These are phyloP conservation scores for Bombyx mori DNA, from an alignment of 1,140 invertebrate species.

Conservation along the genomic window DNA sequence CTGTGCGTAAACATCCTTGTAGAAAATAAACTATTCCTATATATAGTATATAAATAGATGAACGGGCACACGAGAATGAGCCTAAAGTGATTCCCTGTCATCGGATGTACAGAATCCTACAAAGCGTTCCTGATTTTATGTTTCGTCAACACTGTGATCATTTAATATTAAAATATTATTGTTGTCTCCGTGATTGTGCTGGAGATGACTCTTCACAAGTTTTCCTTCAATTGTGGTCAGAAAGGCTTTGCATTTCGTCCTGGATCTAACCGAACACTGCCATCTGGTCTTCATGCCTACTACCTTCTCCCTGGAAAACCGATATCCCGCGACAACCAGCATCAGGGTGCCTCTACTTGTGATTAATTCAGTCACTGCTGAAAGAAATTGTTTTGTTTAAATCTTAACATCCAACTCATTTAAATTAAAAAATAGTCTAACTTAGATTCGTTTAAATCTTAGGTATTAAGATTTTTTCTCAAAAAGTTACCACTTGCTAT, in stretches of 20 bases:
- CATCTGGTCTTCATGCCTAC: constrained; percentile 19
- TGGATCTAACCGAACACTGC: constrained; percentile 25
- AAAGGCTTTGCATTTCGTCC: constrained; percentile 27
- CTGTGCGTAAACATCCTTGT: too few species aligned
- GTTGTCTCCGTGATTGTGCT: constrained; percentile 14
- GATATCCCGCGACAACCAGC: constrained; percentile 23
- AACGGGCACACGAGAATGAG: too few species aligned
- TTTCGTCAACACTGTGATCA: too few species aligned
- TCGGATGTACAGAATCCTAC: too few species aligned
- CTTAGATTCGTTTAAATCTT: background rate
- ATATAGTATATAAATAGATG: too few species aligned
- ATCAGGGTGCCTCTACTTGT: constrained; percentile 26
- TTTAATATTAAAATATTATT: too few species aligned
- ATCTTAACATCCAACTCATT: background rate
- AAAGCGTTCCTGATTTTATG: background rate
- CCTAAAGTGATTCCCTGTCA: too few species aligned
- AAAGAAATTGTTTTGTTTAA: background rate
- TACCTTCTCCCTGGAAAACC: constrained; percentile 23
- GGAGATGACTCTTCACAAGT: constrained; percentile 11
- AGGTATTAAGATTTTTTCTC: background rate
- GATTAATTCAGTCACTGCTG: constrained; percentile 17
- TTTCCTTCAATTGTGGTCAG: constrained; percentile 20
- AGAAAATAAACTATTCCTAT: too few species aligned
- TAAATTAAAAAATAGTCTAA: background rate
- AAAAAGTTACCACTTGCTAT: background rate